These are phyloP conservation scores for Busseola fusca DNA, from an alignment of 2,888 invertebrate species.

Conservation along the genomic window DNA sequence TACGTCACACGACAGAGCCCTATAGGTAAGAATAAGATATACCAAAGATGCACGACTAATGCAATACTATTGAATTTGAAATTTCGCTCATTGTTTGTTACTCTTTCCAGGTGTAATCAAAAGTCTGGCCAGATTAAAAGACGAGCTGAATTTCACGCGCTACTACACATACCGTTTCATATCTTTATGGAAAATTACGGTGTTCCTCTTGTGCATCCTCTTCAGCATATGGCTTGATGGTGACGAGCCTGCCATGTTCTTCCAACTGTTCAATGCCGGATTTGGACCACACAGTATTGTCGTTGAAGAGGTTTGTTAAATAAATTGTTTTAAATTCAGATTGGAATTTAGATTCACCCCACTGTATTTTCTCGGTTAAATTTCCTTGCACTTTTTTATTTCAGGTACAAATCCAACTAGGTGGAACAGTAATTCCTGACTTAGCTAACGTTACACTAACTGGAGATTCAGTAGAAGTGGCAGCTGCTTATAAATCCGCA, in stretches of 20 bases:
- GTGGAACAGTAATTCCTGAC: slow-evolving; percentile 91
- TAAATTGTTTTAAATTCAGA: not conserved
- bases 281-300: slow-evolving; percentile 94
- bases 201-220: slow-evolving; percentile 93
- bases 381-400: slow-evolving; percentile 57
- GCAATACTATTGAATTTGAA: not conserved
- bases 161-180: slow-evolving; percentile 97
- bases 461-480: slow-evolving; percentile 92
- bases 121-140: slow-evolving; percentile 93
- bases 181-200: slow-evolving; percentile 96
- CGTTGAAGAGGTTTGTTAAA: slow-evolving; percentile 90
- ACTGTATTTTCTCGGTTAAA: slow-evolving; percentile 4
- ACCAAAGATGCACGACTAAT: slow-evolving; percentile 4
- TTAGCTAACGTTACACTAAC: slow-evolving; percentile 93
- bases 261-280: slow-evolving; percentile 92
- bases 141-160: slow-evolving; percentile 93
- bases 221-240: slow-evolving; percentile 93
- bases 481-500: slow-evolving; percentile 92
- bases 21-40: slow-evolving; percentile 88
- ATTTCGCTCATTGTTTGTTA: not conserved
- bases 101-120: slow-evolving; percentile 90
- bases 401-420: slow-evolving; percentile 90
- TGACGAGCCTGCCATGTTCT: slow-evolving; percentile 93
- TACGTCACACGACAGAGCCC: slow-evolving; percentile 96
- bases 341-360: not conserved